Base-by-base conservation (phyloP, 2,113 vertebrate species). In the Tympanuchus pallidicinctus region DNA sequence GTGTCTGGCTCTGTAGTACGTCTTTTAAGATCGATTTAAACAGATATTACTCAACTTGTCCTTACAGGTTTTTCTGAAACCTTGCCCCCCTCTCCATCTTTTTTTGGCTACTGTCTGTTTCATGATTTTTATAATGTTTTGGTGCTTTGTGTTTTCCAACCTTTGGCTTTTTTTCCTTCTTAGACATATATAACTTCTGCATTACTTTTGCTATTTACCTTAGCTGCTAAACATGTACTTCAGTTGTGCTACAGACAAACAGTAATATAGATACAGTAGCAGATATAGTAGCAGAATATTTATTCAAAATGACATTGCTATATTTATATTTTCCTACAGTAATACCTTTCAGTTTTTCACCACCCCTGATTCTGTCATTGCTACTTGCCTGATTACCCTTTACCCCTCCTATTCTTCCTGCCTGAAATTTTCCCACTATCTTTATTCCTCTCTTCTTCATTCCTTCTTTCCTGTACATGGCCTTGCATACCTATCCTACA, bases 331-430 rank as follows among this genome's bases (percentile, higher is more conserved):
- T 91, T 28, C 18, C 48, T 56, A 21, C 36, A 25, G 6, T 84
- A 75, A 8, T 2, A 11, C 16, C 7, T 13, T 6, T 32, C 13
- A 60, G 9, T 45, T 30, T 54, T 89, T 59, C 64, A 32, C 4
- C 9, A 6, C 14, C 65, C 36, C 38, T 30, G n/a, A 67, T 14
- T 42, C 17, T 74, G 2, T 42, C 30, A 67, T 0, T 4, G 1
- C 61, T 67, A 24, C 17, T 10, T 52, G 7, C 14, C n/a, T 78
- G 42, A 36, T 60, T 45, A 17, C 42, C 59, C 42, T 71, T 80
- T 50, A 2, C 11, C 10, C 11, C 82, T 79, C 13, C 22, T 10
- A 61, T 15, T 84, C 28, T n/a, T 81, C 30, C 42, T 18, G 14
- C 61, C 30, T 13, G 32, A 15, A 42, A 8, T 18, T 71, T 61